phyloP scores from a whole-genome alignment of 2,113 vertebrate genomes.

The Sardina pilchardus region DNA sequence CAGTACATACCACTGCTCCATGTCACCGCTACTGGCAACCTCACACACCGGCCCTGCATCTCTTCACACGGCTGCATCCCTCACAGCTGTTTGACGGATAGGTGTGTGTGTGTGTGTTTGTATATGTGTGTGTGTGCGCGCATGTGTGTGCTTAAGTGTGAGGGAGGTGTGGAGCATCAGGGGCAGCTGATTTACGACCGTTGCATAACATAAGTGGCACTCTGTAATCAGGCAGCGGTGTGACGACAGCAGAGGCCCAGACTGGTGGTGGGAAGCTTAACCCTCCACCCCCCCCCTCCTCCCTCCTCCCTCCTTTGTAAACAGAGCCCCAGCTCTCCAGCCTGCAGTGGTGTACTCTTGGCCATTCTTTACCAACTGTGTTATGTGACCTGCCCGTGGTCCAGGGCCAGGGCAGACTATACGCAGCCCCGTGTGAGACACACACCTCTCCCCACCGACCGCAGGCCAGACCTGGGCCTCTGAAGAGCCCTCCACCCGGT shows the following conservation, averaged over 20 bases:
- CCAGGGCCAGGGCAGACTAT: background rate
- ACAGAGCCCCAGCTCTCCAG: background rate
- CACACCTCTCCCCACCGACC: background rate
- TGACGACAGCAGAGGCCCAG: background rate
- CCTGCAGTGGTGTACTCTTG: background rate
- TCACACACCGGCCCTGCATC: background rate
- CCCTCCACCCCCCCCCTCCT: background rate
- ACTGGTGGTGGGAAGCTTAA: background rate
- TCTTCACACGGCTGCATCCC: background rate
- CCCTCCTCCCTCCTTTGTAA: background rate
- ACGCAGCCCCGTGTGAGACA: background rate
- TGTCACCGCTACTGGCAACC: too few species aligned
- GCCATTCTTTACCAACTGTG: background rate
- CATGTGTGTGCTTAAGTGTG: background rate
- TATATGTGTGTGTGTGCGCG: background rate
- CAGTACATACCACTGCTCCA: background rate
- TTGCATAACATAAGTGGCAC: background rate
- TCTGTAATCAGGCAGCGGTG: background rate
- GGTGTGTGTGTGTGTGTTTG: conserved; percentile 5
- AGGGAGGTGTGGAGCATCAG: background rate
- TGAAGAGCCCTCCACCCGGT: background rate
- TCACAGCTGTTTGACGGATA: background rate
- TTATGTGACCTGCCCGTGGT: background rate
- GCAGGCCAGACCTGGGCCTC: background rate
- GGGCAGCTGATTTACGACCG: background rate